These are phyloP conservation scores for Keiferia lycopersicella DNA, from an alignment of 2,888 invertebrate genomes.

Conservation along the genomic window DNA sequence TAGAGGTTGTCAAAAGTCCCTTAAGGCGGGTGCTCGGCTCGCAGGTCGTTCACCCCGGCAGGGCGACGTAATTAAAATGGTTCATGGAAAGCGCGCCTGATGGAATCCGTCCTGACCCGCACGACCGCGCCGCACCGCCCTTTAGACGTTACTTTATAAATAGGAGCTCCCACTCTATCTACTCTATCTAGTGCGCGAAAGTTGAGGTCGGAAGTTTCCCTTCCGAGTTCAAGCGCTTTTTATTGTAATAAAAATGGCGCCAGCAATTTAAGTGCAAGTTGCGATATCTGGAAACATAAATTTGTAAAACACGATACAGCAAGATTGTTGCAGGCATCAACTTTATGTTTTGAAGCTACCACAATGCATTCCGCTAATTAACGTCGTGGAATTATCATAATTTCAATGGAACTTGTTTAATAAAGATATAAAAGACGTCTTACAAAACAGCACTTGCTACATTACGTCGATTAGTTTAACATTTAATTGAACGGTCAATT, in stretches of 20 bases:
- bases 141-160: slow-evolving; percentile 73
- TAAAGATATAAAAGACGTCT: background rate
- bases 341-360: background rate
- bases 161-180: slow-evolving; percentile 46
- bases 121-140: slow-evolving; percentile 68
- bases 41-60: slow-evolving; percentile 42
- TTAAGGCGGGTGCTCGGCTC: slow-evolving; percentile 32
- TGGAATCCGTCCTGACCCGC: slow-evolving; percentile 76
- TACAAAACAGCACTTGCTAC: background rate
- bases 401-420: background rate
- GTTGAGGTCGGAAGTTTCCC: slow-evolving; percentile 20
- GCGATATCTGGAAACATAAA: background rate
- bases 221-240: slow-evolving; percentile 15
- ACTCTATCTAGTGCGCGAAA: slow-evolving; percentile 20
- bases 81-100: slow-evolving; percentile 77
- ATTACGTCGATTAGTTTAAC: slow-evolving; percentile 15
- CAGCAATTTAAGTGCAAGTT: background rate
- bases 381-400: background rate
- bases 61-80: slow-evolving; percentile 78
- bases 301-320: background rate
- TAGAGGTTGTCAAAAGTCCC: slow-evolving; percentile 56
- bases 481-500: slow-evolving; percentile 14
- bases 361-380: slow-evolving; percentile 3
- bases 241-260: background rate
- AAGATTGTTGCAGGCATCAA: background rate